Percentiles rank a stretch among this genome's conserved stretches.
Evolutionary conservation across 1,140 invertebrate genomes (phyloP).

Genomic region (fruit fly (Drosophila melanogaster)): DNA sequence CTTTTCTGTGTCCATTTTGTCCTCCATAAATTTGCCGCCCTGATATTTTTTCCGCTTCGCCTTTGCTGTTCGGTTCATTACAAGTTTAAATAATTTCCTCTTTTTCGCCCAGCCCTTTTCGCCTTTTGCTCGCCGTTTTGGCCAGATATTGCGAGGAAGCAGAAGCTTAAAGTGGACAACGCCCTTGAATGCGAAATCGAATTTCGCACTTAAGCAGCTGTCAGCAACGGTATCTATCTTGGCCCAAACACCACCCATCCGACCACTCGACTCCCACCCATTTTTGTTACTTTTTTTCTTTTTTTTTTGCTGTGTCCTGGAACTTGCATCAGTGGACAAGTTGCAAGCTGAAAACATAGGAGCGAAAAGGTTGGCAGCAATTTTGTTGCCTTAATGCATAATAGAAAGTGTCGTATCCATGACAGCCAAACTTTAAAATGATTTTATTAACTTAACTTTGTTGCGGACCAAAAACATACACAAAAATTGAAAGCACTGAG

Average conservation of each 20-base stretch:
- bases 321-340: slow-evolving; percentile 42
- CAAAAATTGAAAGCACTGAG: slow-evolving; percentile 9
- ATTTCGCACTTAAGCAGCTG: slow-evolving; percentile 52
- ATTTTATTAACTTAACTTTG: slow-evolving; percentile 62
- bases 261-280: not conserved
- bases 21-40: slow-evolving; percentile 27
- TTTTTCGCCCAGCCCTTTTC: too few species aligned
- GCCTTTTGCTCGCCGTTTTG: slow-evolving; percentile 17
- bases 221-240: slow-evolving; percentile 38
- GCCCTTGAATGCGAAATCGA: slow-evolving; percentile 58
- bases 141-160: not conserved
- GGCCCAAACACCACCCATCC: slow-evolving; percentile 6
- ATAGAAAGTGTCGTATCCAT: slow-evolving; percentile 48
- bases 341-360: slow-evolving; percentile 16
- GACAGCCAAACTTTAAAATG: slow-evolving; percentile 55
- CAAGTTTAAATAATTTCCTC: slow-evolving; percentile 37
- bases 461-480: slow-evolving; percentile 12
- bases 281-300: not conserved
- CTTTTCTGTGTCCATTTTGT: slow-evolving; percentile 1
- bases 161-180: slow-evolving; percentile 16
- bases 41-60: slow-evolving; percentile 7
- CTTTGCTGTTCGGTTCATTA: slow-evolving; percentile 46
- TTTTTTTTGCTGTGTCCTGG: slow-evolving; percentile 7
- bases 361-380: slow-evolving; percentile 46
- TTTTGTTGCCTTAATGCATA: slow-evolving; percentile 50